Evolutionary conservation across 1,140 invertebrate species (phyloP).

Genomic region (Cardiocondyla obscurior): DNA sequence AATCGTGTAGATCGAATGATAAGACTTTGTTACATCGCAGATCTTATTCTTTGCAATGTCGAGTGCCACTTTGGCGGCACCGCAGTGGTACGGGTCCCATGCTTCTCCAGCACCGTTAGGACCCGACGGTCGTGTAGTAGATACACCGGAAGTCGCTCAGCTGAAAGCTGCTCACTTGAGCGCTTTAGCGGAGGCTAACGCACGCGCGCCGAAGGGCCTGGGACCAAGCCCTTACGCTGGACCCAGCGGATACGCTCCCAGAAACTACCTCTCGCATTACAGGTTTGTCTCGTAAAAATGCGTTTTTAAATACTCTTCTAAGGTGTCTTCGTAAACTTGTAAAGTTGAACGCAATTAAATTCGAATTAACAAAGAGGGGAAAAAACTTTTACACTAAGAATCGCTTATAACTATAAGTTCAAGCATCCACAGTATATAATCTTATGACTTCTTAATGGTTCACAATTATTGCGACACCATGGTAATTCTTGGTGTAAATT

Average conservation of each 20-base stretch:
- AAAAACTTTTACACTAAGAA: too few relatives aligned
- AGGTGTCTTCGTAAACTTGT: not conserved
- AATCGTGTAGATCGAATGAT: not conserved
- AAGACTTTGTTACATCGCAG: conserved; percentile 56
- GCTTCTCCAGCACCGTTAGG: conserved; percentile 84
- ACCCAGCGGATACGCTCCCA: conserved; percentile 66
- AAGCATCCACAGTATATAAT: too few relatives aligned
- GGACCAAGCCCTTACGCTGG: conserved; percentile 70
- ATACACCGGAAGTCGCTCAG: conserved; percentile 87
- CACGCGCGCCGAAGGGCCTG: conserved; percentile 82
- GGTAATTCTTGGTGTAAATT: too few relatives aligned
- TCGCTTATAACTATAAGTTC: too few relatives aligned
- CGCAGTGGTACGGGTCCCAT: conserved; percentile 80
- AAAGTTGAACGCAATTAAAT: not conserved
- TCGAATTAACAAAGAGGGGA: too few relatives aligned
- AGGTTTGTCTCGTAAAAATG: conserved; percentile 63
- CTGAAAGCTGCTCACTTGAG: conserved; percentile 86
- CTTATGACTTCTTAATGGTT: too few relatives aligned
- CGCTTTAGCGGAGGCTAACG: conserved; percentile 84
- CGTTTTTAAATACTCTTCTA: not conserved
- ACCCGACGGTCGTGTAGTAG: conserved; percentile 86
- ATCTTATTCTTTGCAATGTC: conserved; percentile 70
- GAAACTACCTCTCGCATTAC: conserved; percentile 76
- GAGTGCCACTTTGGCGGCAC: conserved; percentile 67
- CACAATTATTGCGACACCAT: too few relatives aligned